Evolutionary conservation across 2,888 invertebrate genomes (phyloP), one percentile per base, ranked within the genome.

Genomic region (Coelinius sp.): DNA sequence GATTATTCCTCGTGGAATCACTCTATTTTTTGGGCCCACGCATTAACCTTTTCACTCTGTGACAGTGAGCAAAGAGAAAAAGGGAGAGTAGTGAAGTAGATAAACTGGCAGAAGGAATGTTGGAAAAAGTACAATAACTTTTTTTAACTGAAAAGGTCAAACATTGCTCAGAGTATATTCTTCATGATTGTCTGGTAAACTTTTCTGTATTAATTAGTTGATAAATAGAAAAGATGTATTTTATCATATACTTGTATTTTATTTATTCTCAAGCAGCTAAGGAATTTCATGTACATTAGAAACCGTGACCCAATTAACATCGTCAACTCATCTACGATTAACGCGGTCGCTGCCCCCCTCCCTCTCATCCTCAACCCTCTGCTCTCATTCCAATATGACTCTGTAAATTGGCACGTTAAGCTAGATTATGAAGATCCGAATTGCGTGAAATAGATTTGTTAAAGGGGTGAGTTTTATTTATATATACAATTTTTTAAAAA

Each of bases 281-380:
- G 53, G 24, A 14, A 25, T 53, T 53, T 59, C 20, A n/a, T 41
- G 20, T 22, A 1, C 20, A 35, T 41, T 24, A 63, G 44, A 62
- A 35, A 31, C 49, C 67, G 4, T 38, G 68, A 72, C 71, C 71
- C 53, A 72, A 72, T 72, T 72, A 72, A 72, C 71, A 59, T 62
- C 67, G 63, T 67, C 53, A 52, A 31, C 66, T 71, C 65, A 71
- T 71, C 68, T 62, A 62, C 67, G 71, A 71, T 71, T 71, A 68
- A 69, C 62, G 62, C 49, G 46, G 62, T n/a, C 20, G 46, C 49
- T 62, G 17, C 27, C n/a, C 31, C n/a, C 8, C 65, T 24, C 20
- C 38, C 38, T 10, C 24, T 24, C 2, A 10, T n/a, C n/a, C n/a
- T n/a, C 52, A 22, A 27, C 56, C 56, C 56, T n/a, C 17, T 56